A percentile compares a stretch with the other conserved stretches of the same genome.
Conservation (phyloP, 1,140 invertebrate genomes). For the Bombus cullumanus region DNA sequence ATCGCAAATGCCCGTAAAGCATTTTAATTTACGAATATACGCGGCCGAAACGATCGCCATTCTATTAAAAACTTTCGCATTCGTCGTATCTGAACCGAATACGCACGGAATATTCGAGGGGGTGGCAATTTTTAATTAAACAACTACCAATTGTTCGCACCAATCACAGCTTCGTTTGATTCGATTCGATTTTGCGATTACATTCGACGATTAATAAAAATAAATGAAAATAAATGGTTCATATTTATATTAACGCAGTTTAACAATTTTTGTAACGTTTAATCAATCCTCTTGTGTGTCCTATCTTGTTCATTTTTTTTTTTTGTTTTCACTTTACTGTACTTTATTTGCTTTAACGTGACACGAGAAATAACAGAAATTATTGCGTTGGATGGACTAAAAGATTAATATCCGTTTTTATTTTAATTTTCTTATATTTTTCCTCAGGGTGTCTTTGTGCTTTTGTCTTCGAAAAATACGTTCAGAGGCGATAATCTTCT, state of each 20-base stretch:
- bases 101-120: neutral
- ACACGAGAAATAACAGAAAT: no score
- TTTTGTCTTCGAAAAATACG: no score
- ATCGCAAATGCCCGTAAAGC: slow-evolving; percentile 35
- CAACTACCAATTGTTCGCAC: neutral
- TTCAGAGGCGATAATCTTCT: no score
- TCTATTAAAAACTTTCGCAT: slow-evolving; percentile 26
- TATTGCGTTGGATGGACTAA: no score
- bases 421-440: no score
- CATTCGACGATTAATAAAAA: neutral
- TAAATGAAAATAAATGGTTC: neutral
- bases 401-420: no score
- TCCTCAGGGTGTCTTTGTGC: no score
- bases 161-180: no score
- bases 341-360: no score
- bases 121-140: slow-evolving; percentile 4
- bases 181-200: neutral
- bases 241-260: neutral
- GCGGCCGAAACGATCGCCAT: neutral
- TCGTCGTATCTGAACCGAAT: neutral
- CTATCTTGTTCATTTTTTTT: no score
- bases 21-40: slow-evolving; percentile 40
- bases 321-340: no score
- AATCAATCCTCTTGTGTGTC: neutral
- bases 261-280: neutral